These are phyloP conservation scores for Drosophila varians DNA, from an alignment of 1,140 invertebrate genomes.

Conservation along the genomic window DNA sequence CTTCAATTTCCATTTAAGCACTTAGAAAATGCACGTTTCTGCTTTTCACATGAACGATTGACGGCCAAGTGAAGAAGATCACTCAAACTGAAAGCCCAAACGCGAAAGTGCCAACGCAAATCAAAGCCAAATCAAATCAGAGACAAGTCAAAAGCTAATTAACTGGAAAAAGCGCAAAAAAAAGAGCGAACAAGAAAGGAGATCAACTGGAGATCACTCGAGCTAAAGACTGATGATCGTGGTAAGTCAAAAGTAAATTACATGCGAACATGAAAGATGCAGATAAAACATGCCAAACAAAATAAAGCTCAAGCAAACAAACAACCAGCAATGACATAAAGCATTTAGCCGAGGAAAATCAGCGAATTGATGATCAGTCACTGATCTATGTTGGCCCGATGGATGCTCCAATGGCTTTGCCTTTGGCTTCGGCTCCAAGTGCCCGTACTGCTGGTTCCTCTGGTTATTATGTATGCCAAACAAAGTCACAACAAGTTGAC, in stretches of 20 bases:
- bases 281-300: slow-evolving; percentile 79
- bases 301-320: slow-evolving; percentile 60
- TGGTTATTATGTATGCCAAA: slow-evolving; percentile 80
- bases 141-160: slow-evolving; percentile 73
- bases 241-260: slow-evolving; percentile 69
- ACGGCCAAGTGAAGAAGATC: slow-evolving; percentile 51
- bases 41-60: slow-evolving; percentile 73
- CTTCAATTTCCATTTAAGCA: slow-evolving; percentile 76
- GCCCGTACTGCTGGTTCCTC: slow-evolving; percentile 4
- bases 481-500: slow-evolving; percentile 80
- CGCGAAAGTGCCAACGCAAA: slow-evolving; percentile 18
- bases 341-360: slow-evolving; percentile 55
- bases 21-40: slow-evolving; percentile 66
- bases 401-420: slow-evolving; percentile 7
- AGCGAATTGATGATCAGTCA: slow-evolving; percentile 73
- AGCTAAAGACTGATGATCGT: slow-evolving; percentile 42
- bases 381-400: slow-evolving; percentile 65
- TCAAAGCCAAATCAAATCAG: slow-evolving; percentile 62
- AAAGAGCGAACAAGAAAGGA: slow-evolving; percentile 14
- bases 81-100: slow-evolving; percentile 41
- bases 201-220: slow-evolving; percentile 7
- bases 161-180: slow-evolving; percentile 53
- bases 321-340: slow-evolving; percentile 56
- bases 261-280: slow-evolving; percentile 80
- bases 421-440: neutral